Conservation (phyloP, 2,113 vertebrate genomes). For the Catharus fuscescens region DNA sequence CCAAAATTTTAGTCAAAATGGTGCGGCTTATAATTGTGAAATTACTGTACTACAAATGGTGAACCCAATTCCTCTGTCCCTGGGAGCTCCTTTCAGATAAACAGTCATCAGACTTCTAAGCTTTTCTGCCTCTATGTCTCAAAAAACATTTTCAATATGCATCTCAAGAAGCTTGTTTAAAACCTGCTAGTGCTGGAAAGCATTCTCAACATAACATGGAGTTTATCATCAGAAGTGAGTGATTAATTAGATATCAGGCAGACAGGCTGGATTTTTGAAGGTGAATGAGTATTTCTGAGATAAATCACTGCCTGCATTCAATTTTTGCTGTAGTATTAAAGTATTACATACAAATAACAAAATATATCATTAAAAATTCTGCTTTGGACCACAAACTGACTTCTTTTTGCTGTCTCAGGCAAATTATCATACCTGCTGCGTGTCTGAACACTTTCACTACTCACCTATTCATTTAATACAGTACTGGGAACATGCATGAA, state of each 20-base stretch:
- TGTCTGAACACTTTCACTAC: neutral
- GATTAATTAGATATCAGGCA: neutral
- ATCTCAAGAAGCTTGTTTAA: conserved; percentile 39
- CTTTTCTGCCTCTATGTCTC: conserved; percentile 50
- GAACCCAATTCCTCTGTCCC: neutral
- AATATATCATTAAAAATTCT: neutral
- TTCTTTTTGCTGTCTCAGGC: neutral
- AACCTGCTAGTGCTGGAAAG: neutral
- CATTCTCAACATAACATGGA: neutral
- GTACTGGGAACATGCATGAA: neutral
- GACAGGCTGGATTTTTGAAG: neutral
- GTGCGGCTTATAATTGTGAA: no score
- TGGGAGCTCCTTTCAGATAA: conserved; percentile 36
- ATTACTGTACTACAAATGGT: neutral
- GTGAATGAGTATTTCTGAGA: neutral
- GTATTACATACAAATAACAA: neutral
- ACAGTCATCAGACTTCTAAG: conserved; percentile 33
- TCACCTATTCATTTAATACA: neutral
- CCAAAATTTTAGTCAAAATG: no score
- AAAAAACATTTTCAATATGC: conserved; percentile 57
- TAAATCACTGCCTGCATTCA: neutral
- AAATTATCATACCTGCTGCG: neutral
- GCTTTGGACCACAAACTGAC: neutral
- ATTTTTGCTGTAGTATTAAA: neutral
- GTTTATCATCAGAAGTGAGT: neutral